phyloP scores from a whole-genome alignment of 1,140 invertebrate species.

The Metopolophium dirhodum region DNA sequence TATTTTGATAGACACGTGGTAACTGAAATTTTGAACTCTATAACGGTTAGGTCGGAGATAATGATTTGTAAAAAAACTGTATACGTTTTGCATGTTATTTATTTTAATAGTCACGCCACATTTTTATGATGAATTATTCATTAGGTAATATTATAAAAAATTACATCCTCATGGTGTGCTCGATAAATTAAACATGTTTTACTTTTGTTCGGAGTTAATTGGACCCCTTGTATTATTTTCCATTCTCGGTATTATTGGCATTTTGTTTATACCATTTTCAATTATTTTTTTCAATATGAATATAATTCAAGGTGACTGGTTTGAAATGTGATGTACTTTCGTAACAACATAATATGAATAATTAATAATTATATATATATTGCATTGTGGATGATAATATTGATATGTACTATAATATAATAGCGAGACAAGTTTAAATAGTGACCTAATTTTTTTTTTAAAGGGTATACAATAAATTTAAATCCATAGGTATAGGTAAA shows the following conservation, averaged over 20 bases:
- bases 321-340: background rate
- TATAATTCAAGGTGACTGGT: background rate
- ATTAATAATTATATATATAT: background rate
- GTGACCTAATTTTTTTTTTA: background rate
- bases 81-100: background rate
- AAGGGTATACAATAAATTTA: background rate
- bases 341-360: conserved; percentile 2
- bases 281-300: background rate
- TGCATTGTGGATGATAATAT: too few relatives aligned
- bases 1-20: background rate
- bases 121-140: conserved; percentile 40
- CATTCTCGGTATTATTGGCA: background rate
- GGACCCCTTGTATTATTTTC: background rate
- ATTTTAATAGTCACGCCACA: conserved; percentile 47
- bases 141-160: conserved; percentile 21
- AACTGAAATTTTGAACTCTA: background rate
- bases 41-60: background rate
- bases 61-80: conserved; percentile 1
- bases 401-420: too few relatives aligned
- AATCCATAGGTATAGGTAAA: background rate
- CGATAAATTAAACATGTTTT: background rate
- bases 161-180: background rate
- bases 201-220: background rate
- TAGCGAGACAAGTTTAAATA: background rate
- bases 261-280: background rate